These are phyloP conservation scores for Pterobdella sp. DNA, from an alignment of 2,888 invertebrate species.

Conservation along the genomic window DNA sequence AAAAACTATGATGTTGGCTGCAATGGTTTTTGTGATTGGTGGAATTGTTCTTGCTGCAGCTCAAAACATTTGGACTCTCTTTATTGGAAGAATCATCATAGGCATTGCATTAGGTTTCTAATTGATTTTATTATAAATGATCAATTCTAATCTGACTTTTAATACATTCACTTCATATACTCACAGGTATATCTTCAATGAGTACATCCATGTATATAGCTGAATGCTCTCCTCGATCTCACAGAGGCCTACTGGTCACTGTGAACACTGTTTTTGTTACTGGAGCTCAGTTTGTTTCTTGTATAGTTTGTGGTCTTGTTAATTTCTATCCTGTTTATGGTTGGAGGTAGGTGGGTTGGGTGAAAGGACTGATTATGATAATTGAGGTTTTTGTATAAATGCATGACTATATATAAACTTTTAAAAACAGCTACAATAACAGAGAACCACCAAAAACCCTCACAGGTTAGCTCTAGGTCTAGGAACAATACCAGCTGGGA, in stretches of 20 bases:
- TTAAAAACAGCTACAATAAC: not conserved
- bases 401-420: not conserved
- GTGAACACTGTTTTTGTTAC: constrained; percentile 55
- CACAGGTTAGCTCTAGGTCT: constrained; percentile 55
- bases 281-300: constrained; percentile 55
- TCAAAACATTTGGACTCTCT: not conserved
- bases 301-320: constrained; percentile 54
- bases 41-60: constrained; percentile 12
- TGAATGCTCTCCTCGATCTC: constrained; percentile 54
- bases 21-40: constrained; percentile 8
- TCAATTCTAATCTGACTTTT: not conserved
- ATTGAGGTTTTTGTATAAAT: not conserved
- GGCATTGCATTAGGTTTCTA: constrained; percentile 16
- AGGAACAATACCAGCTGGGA: constrained; percentile 54
- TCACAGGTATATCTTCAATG: constrained; percentile 55
- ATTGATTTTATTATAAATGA: not conserved
- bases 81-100: constrained; percentile 19
- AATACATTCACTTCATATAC: not conserved
- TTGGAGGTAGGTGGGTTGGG: constrained; percentile 53
- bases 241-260: constrained; percentile 55
- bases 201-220: constrained; percentile 58
- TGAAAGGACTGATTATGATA: not conserved
- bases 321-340: constrained; percentile 52
- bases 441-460: not conserved
- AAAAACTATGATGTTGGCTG: constrained; percentile 44